Conservation (phyloP, 37 sponge, comb jelly and placozoan genomes). For the Petrosia ficiformis region DNA sequence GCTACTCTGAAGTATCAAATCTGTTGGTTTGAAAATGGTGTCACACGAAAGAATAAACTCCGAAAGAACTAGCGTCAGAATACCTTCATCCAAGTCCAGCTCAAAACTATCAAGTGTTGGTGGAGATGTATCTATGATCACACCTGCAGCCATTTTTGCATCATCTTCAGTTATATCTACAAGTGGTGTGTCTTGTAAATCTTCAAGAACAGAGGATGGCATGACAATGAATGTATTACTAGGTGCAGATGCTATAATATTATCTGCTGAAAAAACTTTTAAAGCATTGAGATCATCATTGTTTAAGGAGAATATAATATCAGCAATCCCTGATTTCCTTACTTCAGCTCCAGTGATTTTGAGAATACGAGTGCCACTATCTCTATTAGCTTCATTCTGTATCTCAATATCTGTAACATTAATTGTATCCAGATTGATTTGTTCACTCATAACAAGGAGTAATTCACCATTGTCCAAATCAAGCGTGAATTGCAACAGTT, state of each 20-base stretch:
- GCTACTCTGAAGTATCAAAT: slow-evolving; percentile 30
- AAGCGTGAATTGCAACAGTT: slow-evolving; percentile 64
- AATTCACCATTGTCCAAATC: slow-evolving; percentile 69
- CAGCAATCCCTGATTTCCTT: slow-evolving; percentile 14
- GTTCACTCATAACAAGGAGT: slow-evolving; percentile 65
- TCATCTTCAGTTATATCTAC: slow-evolving; percentile 30
- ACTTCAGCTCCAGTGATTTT: slow-evolving; percentile 27
- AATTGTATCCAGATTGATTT: slow-evolving; percentile 36
- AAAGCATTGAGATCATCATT: slow-evolving; percentile 60
- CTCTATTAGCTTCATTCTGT: slow-evolving; percentile 38
- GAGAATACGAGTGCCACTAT: slow-evolving; percentile 5
- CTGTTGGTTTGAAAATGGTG: slow-evolving; percentile 13
- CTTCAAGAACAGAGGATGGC: slow-evolving; percentile 34
- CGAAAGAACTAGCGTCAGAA: slow-evolving; percentile 63
- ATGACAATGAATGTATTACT: slow-evolving; percentile 65
- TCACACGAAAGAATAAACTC: slow-evolving; percentile 52
- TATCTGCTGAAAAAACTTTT: slow-evolving; percentile 28
- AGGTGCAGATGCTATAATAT: slow-evolving; percentile 29
- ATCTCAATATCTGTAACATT: slow-evolving; percentile 48
- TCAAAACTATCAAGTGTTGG: slow-evolving; percentile 71
- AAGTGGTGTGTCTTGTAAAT: slow-evolving; percentile 42
- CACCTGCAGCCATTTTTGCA: slow-evolving; percentile 35
- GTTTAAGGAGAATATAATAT: slow-evolving; percentile 26
- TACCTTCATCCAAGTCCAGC: slow-evolving; percentile 69
- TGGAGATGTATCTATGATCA: slow-evolving; percentile 53